Evolutionary conservation across 2,113 vertebrate genomes (phyloP).

Genomic region (Bubo blakistoni): DNA sequence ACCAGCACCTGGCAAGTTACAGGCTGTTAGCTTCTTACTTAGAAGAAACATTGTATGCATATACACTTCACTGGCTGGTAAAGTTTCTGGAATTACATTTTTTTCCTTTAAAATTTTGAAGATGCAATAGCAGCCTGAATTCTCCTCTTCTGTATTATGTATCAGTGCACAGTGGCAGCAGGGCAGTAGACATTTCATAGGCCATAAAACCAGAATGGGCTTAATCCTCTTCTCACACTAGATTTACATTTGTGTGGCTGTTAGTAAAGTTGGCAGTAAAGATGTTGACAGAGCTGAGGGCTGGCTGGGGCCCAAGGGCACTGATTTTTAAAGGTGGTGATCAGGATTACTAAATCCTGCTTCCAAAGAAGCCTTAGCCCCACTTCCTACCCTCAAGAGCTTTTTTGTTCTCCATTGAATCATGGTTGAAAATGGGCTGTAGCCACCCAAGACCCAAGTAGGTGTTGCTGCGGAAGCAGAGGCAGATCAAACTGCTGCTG

Average conservation of each 20-base stretch:
- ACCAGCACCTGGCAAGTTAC: slow-evolving; percentile 4
- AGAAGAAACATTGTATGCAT: neutral
- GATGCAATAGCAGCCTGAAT: neutral
- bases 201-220: slow-evolving; percentile 42
- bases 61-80: neutral
- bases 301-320: slow-evolving; percentile 48
- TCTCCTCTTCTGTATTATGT: neutral
- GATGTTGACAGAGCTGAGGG: slow-evolving; percentile 42
- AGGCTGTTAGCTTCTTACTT: neutral
- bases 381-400: slow-evolving; percentile 9
- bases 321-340: slow-evolving; percentile 42
- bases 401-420: slow-evolving; percentile 36
- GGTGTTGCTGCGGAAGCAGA: neutral
- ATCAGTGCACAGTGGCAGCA: neutral
- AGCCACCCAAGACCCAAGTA: neutral
- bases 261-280: slow-evolving; percentile 54
- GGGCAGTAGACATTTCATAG: slow-evolving; percentile 25
- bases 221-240: slow-evolving; percentile 57
- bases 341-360: slow-evolving; percentile 1
- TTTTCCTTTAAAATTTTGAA: neutral
- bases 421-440: neutral
- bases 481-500: neutral
- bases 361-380: slow-evolving; percentile 33
- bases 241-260: slow-evolving; percentile 54
- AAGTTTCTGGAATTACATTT: neutral